Base-by-base conservation (phyloP, 2,888 invertebrate genomes). In the Drosophila falleni region DNA sequence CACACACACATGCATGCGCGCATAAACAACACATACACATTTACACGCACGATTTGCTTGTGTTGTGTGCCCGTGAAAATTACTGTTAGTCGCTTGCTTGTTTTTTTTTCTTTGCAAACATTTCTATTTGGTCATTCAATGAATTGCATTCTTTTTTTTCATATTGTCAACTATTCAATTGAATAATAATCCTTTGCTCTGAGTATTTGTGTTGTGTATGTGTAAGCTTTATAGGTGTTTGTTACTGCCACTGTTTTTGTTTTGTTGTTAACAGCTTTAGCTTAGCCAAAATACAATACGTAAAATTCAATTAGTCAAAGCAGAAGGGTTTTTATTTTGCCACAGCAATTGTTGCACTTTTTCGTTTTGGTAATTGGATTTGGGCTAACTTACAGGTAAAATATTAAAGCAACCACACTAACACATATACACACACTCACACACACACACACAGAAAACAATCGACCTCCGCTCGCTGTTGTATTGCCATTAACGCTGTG, bases 401-500 rank as follows among this genome's bases (percentile, higher is more conserved):
- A 82, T 86, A 80, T 87, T 74, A 68, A 75, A 71, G 58, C 77
- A 72, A 61, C 66, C 50, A 76, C 51, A 68, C 46, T 59, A 49
- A 65, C 42, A 53, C 42, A 56, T 35, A 50, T 29, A 59, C 41
- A 61, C 37, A 50, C 49, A 61, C 37, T 47, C 49, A 60, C 63
- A 83, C 70, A 81, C 63, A 83, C 70, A 81, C 65, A 81, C 65
- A 63, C 51, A 62, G 55, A 87, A 71, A 89, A 89, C 86, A 89
- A 87, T 89, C 78, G 86, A 89, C 89, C 89, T 87, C 86, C 86
- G 82, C 68, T 82, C 59, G 68, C 46, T 77, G 77, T 66, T 77
- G 80, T 79, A 80, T 80, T 81, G 78, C 78, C 81, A 81, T 80
- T 78, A 78, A 81, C 81, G 81, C 69, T 85, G 61, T 86, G 82